Conservation (phyloP, 2,113 vertebrate genomes). For the Heterotis niloticus region DNA sequence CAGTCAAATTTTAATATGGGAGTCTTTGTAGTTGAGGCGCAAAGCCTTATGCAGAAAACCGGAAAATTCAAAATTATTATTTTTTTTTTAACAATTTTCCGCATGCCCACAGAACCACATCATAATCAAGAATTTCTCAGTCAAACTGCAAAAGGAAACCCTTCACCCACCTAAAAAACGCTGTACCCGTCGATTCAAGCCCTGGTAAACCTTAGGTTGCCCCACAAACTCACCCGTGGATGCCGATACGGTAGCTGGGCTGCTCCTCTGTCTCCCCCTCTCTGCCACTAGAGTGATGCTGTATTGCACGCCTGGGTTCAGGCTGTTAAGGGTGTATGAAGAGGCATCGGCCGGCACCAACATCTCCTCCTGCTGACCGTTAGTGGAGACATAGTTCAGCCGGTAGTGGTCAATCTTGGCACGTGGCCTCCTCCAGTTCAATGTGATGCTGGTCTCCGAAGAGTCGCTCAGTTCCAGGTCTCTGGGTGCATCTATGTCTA, state of each 20-base stretch:
- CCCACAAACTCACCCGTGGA: constrained; percentile 73
- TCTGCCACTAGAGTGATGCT: constrained; percentile 68
- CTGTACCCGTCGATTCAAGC: background rate
- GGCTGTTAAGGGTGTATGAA: constrained; percentile 57
- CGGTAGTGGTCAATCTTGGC: constrained; percentile 82
- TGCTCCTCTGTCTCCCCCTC: constrained; percentile 79
- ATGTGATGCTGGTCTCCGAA: constrained; percentile 69
- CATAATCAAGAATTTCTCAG: background rate
- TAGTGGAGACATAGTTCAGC: constrained; percentile 56
- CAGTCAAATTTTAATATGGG: no score
- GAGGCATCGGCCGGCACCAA: constrained; percentile 66
- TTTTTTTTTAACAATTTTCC: no score
- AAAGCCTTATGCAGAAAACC: no score
- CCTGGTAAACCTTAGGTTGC: no score
- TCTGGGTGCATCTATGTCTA: constrained; percentile 86
- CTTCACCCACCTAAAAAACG: background rate
- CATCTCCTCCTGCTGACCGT: constrained; percentile 56
- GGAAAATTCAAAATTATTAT: no score
- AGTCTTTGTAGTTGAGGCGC: no score
- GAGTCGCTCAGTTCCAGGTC: constrained; percentile 64
- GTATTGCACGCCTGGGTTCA: constrained; percentile 75
- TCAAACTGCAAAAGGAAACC: background rate
- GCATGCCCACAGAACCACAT: background rate
- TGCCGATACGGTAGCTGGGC: constrained; percentile 56
- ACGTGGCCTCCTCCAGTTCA: constrained; percentile 74